Evolutionary conservation across 1,140 invertebrate genomes (phyloP).

Genomic region (Pogonomyrmex barbatus): DNA sequence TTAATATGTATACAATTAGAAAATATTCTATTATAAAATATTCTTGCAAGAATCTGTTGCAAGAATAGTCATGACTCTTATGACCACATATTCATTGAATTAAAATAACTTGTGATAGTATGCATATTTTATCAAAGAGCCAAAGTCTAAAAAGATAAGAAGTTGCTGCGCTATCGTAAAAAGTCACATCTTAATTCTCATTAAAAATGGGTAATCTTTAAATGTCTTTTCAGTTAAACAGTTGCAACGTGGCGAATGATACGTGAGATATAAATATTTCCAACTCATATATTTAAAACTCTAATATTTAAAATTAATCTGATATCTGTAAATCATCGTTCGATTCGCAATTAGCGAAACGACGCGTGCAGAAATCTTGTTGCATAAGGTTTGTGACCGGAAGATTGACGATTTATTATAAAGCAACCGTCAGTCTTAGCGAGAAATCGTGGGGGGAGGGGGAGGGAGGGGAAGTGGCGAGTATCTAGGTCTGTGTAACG

Average conservation of each 20-base stretch:
- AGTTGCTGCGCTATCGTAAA: neutral
- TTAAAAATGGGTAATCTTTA: neutral
- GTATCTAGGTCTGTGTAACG: conserved; percentile 83
- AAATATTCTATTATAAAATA: conserved; percentile 5
- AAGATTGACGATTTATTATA: conserved; percentile 18
- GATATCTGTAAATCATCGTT: neutral
- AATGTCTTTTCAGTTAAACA: neutral
- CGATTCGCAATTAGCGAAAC: conserved; percentile 33
- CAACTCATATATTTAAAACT: neutral
- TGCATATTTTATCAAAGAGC: conserved; percentile 14
- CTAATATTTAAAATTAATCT: neutral
- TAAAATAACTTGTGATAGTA: neutral
- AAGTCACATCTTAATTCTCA: neutral
- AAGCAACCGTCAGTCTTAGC: conserved; percentile 18
- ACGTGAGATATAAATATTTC: neutral
- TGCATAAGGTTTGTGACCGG: conserved; percentile 54
- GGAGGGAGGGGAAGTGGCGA: conserved; percentile 47
- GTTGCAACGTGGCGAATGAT: neutral
- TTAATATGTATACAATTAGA: neutral
- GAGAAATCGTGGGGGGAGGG: neutral
- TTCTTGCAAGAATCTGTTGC: neutral
- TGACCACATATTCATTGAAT: neutral
- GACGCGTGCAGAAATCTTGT: conserved; percentile 24
- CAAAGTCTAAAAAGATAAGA: neutral
- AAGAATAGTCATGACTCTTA: neutral